Base-by-base conservation (phyloP, 1,140 invertebrate species). In the Pachyrhynchus sulphureomaculatus region DNA sequence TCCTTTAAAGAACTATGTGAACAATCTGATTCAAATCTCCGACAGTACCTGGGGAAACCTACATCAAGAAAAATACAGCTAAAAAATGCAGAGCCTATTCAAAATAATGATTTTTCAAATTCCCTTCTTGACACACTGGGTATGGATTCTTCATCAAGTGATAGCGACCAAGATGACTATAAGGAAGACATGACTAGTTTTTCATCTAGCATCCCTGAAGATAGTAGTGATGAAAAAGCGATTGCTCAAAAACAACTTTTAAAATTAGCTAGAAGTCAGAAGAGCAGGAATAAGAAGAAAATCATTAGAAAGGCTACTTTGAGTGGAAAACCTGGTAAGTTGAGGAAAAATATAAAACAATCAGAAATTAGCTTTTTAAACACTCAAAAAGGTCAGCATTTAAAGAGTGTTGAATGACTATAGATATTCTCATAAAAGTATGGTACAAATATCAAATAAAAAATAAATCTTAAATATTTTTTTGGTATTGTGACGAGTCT, bases 1-100 rank as follows among this genome's bases (percentile, higher is more conserved):
- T 73, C 76, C n/a, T 81, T 81, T 57, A 80, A 79, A 68, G 71
- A 77, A 55, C 67, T 77, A 23, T 80, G 78, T 65, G 76, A 79
- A 65, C 71, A 75, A 52, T 78, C 78, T 12, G 77, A 80, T 65
- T 56, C 68, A 8, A 77, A 72, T 52, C 68, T 80, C 2, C 56
- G 77, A 34, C 72, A 75, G 58, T 75, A 73, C 59, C 54, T 76
- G 24, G 70, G 73, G 6, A 72, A 72, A 68, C 72, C 73, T 6
- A 24, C 64, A 9, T 32, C 45, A 24, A 34, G 32, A 26, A 67
- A 69, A 66, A 54, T 17, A 26, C 13, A 5, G 23, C 33, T 32
- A 12, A 72, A 68, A 49, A 62, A 67, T 39, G 41, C 65, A 47
- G 67, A 67, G 8, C 39, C 37, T 37, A 20, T 54, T 37, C 53